phyloP scores from a whole-genome alignment of 2,888 invertebrate species.

The Ceriagrion tenellum region DNA sequence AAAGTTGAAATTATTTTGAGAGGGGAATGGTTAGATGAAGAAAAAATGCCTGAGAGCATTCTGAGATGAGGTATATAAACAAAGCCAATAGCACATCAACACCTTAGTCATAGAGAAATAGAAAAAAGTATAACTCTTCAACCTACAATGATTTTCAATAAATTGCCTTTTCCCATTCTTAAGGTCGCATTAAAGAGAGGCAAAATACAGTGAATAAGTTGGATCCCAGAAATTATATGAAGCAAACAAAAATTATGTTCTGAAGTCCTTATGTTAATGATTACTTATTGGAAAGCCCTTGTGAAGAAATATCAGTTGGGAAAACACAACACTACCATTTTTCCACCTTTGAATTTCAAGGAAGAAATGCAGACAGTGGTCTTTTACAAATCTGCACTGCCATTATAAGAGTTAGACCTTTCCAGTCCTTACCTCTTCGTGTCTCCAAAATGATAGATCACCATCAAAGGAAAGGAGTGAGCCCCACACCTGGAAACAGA shows the following conservation, averaged over 20 bases:
- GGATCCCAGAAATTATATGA: neutral
- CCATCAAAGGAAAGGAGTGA: constrained; percentile 51
- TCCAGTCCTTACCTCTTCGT: constrained; percentile 39
- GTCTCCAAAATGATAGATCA: constrained; percentile 44
- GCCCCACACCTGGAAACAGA: constrained; percentile 62
- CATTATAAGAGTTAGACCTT: neutral
- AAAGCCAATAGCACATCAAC: neutral
- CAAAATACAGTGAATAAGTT: too few species aligned
- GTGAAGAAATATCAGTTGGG: neutral
- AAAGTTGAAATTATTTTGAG: neutral
- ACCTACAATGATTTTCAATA: too few species aligned
- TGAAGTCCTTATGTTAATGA: too few species aligned
- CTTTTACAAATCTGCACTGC: too few species aligned
- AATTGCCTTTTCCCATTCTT: too few species aligned
- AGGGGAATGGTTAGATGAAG: neutral
- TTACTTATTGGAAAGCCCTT: neutral
- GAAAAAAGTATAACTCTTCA: too few species aligned
- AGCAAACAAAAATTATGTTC: too few species aligned
- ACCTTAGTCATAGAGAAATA: neutral
- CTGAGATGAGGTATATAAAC: neutral
- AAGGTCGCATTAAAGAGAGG: too few species aligned
- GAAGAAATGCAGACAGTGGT: neutral
- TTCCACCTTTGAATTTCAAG: neutral
- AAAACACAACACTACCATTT: neutral
- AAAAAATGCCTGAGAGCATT: neutral